A percentile compares a stretch with the other conserved stretches of the same genome.
Evolutionary conservation across 2,797 vertebrate genomes (phyloP).

Genomic region (Naso thynnoides): DNA sequence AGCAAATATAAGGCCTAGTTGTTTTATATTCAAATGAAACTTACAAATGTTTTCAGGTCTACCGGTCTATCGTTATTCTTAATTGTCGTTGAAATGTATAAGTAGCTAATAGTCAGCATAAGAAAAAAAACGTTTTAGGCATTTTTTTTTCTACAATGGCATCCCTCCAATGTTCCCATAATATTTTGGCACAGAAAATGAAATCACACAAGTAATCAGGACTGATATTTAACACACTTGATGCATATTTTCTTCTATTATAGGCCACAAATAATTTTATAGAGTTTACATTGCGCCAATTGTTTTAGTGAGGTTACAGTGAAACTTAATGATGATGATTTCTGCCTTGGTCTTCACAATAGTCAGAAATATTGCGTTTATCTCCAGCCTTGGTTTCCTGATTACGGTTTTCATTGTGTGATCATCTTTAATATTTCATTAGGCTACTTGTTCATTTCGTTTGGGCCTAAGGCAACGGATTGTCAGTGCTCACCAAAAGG

Average conservation of each 20-base stretch:
- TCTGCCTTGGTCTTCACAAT: neutral
- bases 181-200: neutral
- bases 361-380: neutral
- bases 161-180: neutral
- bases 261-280: no score
- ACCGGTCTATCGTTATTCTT: neutral
- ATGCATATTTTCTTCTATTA: neutral
- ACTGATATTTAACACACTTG: neutral
- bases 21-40: neutral
- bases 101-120: neutral
- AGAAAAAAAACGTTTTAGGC: neutral
- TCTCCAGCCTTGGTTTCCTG: neutral
- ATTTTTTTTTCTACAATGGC: neutral
- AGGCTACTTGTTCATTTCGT: neutral
- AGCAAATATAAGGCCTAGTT: neutral
- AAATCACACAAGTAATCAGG: neutral
- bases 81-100: no score
- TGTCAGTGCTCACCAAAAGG: conserved; percentile 81
- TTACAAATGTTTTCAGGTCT: neutral
- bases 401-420: neutral
- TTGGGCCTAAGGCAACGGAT: conserved; percentile 1
- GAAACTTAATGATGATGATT: neutral
- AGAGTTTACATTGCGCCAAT: neutral
- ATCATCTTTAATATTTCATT: neutral
- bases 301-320: neutral